These are phyloP conservation scores for Latrodectus elegans DNA, from an alignment of 2,888 invertebrate genomes.

Conservation along the genomic window DNA sequence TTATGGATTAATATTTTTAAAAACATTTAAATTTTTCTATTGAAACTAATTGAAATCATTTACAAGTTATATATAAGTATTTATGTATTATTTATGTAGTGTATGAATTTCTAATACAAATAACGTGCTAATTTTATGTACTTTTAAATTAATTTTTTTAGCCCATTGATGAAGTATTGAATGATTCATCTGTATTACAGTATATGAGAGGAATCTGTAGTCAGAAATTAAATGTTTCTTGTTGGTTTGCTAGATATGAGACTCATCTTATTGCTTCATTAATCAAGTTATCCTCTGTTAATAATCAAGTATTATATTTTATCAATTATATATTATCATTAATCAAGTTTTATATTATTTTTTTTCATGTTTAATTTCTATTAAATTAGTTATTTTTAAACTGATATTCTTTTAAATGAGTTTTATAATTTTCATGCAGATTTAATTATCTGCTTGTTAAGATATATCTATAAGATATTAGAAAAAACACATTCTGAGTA, in stretches of 20 bases:
- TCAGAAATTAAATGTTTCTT: conserved; percentile 10
- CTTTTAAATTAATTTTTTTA: background rate
- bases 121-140: background rate
- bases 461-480: no score
- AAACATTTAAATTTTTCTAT: background rate
- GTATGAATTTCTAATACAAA: background rate
- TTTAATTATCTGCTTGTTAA: no score
- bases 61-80: no score
- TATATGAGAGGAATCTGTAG: conserved; percentile 28
- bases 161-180: conserved; percentile 17
- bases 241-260: conserved; percentile 58
- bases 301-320: conserved; percentile 26
- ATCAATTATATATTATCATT: no score
- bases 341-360: no score
- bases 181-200: background rate
- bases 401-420: no score
- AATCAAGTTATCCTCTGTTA: conserved; percentile 9
- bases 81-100: no score
- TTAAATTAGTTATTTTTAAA: no score
- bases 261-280: conserved; percentile 22
- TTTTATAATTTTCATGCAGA: no score
- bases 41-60: background rate
- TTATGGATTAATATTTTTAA: background rate
- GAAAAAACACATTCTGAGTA: no score
- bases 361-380: no score